Percentiles rank a stretch among this genome's conserved stretches.
Evolutionary conservation across 2,888 invertebrate genomes (phyloP).

Genomic region (Ellobium chinense): DNA sequence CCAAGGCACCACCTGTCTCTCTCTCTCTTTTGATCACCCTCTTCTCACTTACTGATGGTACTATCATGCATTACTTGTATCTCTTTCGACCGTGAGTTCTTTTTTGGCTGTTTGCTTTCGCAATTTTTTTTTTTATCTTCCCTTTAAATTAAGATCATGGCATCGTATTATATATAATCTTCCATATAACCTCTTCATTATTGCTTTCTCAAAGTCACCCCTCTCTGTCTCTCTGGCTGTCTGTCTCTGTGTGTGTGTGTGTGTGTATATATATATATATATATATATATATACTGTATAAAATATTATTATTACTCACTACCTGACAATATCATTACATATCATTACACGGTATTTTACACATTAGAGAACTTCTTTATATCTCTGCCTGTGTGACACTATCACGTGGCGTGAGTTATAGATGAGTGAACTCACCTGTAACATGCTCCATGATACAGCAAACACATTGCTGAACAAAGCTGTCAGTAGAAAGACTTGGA

Average conservation of each 20-base stretch:
- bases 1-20: neutral
- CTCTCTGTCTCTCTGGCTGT: neutral
- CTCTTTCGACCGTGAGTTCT: neutral
- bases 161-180: slow-evolving; percentile 2
- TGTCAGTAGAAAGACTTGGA: slow-evolving; percentile 3
- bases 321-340: neutral
- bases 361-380: no score
- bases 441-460: slow-evolving; percentile 29
- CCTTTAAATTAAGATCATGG: neutral
- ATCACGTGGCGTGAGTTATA: no score
- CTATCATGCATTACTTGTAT: neutral
- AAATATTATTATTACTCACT: neutral
- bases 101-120: neutral
- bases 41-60: neutral
- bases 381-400: no score
- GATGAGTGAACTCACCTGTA: slow-evolving; percentile 11
- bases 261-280: neutral
- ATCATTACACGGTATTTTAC: neutral
- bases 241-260: neutral
- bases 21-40: slow-evolving; percentile 25
- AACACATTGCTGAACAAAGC: neutral
- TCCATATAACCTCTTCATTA: neutral
- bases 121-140: neutral
- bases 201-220: neutral
- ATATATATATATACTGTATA: neutral